phyloP scores from a whole-genome alignment of 2,113 vertebrate genomes.

The Nycticryphes semicollaris region DNA sequence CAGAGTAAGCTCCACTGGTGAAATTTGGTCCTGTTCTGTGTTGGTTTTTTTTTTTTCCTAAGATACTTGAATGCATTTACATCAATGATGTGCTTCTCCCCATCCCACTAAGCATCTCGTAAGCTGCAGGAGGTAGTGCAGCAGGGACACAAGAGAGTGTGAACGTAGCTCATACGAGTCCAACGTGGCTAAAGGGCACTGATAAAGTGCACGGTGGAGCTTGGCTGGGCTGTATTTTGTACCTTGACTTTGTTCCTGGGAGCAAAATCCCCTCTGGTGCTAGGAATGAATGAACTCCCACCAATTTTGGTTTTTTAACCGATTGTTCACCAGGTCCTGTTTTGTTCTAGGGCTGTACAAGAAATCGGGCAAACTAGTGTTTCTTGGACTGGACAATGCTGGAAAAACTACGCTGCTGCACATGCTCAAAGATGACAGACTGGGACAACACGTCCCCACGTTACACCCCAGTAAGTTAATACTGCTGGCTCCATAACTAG shows the following conservation, averaged over 20 bases:
- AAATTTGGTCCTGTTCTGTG: background rate
- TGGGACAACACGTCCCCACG: conserved; percentile 96
- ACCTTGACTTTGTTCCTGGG: background rate
- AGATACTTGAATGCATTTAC: accelerated
- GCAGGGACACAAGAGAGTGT: background rate
- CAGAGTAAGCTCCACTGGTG: background rate
- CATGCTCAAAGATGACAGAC: conserved; percentile 98
- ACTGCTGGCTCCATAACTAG: background rate
- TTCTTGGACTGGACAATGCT: conserved; percentile 98
- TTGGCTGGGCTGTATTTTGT: background rate
- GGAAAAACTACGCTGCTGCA: conserved; percentile 97
- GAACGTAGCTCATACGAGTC: background rate
- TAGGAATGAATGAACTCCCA: background rate
- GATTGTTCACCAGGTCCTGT: background rate
- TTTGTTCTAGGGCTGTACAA: conserved; percentile 91
- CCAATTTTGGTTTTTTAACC: background rate
- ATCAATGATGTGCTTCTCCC: background rate
- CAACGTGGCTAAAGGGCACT: background rate
- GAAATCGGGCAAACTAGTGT: conserved; percentile 98
- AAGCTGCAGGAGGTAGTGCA: background rate
- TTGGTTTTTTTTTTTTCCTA: background rate
- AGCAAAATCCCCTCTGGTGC: background rate
- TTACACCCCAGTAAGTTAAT: conserved; percentile 95
- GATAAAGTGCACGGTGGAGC: background rate
- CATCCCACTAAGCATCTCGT: background rate